These are phyloP conservation scores for Drosophila tsacasi DNA, from an alignment of 1,140 invertebrate genomes.

Conservation along the genomic window DNA sequence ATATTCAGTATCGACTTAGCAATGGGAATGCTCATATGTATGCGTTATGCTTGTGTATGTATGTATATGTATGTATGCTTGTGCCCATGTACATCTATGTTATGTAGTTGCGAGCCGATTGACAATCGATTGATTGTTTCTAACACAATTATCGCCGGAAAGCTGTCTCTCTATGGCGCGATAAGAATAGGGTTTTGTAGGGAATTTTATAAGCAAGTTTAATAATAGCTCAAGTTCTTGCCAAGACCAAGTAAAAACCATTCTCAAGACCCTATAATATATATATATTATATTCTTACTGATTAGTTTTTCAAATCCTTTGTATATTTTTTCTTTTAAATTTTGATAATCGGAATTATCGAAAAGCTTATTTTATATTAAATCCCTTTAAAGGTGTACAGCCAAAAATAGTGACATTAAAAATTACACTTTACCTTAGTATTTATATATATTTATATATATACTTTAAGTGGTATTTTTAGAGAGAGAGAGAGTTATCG, in stretches of 20 bases:
- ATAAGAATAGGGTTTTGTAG: background rate
- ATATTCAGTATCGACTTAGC: constrained; percentile 73
- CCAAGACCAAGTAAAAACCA: constrained; percentile 41
- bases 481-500: background rate
- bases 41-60: constrained; percentile 39
- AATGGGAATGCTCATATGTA: constrained; percentile 80
- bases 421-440: background rate
- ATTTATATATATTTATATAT: too few relatives aligned
- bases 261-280: constrained; percentile 7
- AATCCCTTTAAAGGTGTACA: background rate
- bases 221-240: background rate
- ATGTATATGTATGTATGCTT: constrained; percentile 22
- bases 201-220: background rate
- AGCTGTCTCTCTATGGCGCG: background rate
- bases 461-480: background rate
- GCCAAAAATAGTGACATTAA: background rate
- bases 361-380: background rate
- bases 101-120: constrained; percentile 33
- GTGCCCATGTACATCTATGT: constrained; percentile 41
- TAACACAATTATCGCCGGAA: background rate
- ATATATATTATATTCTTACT: background rate
- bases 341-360: background rate
- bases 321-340: background rate
- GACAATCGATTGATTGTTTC: constrained; percentile 3
- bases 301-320: background rate